Conservation (phyloP, 2,113 vertebrate genomes). For the Bagarius yarrelli region DNA sequence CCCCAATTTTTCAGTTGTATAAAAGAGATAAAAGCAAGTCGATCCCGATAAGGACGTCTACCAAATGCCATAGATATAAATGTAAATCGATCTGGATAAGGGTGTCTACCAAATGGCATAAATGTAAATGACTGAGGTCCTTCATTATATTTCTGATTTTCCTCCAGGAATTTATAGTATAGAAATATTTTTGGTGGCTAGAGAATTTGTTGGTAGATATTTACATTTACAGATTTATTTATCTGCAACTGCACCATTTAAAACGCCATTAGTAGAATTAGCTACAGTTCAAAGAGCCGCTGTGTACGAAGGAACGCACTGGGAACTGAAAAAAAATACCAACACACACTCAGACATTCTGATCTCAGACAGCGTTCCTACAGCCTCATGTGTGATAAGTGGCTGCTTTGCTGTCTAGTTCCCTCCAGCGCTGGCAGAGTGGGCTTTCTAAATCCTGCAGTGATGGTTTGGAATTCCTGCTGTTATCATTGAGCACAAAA, state of each 20-base stretch:
- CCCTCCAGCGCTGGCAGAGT: conserved; percentile 4
- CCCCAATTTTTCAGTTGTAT: too few species aligned
- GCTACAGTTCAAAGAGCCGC: not conserved
- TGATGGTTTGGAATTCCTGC: conserved; percentile 21
- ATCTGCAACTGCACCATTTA: not conserved
- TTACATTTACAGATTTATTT: not conserved
- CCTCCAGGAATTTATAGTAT: not conserved
- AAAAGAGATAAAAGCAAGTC: too few species aligned
- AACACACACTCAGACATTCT: not conserved
- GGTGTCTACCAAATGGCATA: too few species aligned
- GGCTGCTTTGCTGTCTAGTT: conserved; percentile 5
- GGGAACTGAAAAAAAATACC: not conserved
- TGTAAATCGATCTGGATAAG: too few species aligned
- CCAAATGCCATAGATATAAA: too few species aligned
- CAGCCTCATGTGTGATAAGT: conserved; percentile 9
- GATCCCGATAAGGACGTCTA: too few species aligned
- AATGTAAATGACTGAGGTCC: too few species aligned
- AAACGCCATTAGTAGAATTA: not conserved
- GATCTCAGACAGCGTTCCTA: not conserved
- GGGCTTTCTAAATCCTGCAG: conserved; percentile 4
- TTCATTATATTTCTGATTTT: too few species aligned
- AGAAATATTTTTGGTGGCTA: not conserved
- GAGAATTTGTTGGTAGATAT: too few species aligned
- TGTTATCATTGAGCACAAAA: conserved; percentile 9
- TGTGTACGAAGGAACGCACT: not conserved